Base-by-base conservation (phyloP, 2,888 invertebrate genomes). In the Luperina nickerlii region DNA sequence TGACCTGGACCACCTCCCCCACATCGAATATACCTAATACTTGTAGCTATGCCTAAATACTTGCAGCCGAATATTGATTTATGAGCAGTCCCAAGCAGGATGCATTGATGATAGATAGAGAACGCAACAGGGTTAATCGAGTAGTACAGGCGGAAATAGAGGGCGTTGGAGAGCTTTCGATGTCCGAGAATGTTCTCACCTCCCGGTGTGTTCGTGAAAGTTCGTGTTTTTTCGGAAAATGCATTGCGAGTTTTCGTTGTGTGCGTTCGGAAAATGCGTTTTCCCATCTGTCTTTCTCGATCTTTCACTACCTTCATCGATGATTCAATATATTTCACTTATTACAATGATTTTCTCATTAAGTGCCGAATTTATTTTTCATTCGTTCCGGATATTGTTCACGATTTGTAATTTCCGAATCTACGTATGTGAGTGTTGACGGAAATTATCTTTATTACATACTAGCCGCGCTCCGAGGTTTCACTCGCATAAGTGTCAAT, bases 31-130 rank as follows among this genome's bases (percentile, higher is more conserved):
- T 18, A 84, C 38, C 13, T 84, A 84, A 70, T 73, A 65, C 48
- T 65, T 60, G 4, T 69, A 66, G 1, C 20, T 57, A 63, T 66
- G 13, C 32, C 80, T 81, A 68, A 32, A 62, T 75, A 75, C 18
- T 68, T 72, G 76, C 83, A 86, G 11, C 13, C 8, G 38, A 57
- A 70, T 83, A 87, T 83, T 83, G 83, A 86, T 86, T 86, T 83
- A 69, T 65, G 68, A 82, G 60, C 38, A 76, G 72, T 73, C 18
- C 48, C 65, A 63, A n/a, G 48, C 27, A 38, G 18, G 32, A 67
- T 63, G 83, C 70, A 83, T 32, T 51, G 27, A 62, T 82, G 83
- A 70, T 69, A 62, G 71, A 86, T 74, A 83, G 77, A 76, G 83
- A 76, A 15, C 38, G 69, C 72, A 66, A 77, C 69, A 83, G n/a